phyloP scores from a whole-genome alignment of 2,113 vertebrate species.

The Mormyrus lacerda region DNA sequence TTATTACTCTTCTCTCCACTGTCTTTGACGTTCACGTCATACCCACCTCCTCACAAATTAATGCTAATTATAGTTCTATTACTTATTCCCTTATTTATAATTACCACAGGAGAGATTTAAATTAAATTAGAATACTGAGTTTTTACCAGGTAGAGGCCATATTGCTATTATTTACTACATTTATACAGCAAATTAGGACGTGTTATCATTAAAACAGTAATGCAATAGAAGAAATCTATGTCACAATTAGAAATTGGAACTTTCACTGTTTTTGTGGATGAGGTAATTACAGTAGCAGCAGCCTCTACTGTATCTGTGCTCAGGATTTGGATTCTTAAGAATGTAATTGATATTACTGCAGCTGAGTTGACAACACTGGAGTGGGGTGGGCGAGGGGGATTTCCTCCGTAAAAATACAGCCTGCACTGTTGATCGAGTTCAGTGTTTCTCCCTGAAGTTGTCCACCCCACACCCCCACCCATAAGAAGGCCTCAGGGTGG shows the following conservation, averaged over 20 bases:
- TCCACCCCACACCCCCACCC: background rate
- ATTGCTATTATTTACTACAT: background rate
- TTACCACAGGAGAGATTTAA: background rate
- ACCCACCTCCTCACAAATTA: background rate
- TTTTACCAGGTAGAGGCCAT: background rate
- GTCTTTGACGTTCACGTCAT: background rate
- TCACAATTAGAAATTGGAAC: background rate
- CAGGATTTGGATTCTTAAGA: background rate
- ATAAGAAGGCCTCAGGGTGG: background rate
- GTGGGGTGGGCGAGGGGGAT: background rate
- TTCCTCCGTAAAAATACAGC: background rate
- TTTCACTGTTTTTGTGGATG: background rate
- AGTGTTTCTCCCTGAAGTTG: background rate
- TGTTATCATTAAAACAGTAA: background rate
- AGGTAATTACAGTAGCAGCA: background rate
- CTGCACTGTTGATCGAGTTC: background rate
- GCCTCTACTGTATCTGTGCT: background rate
- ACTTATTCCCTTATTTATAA: background rate
- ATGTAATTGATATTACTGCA: background rate
- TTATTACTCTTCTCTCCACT: background rate
- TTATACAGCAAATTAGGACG: background rate
- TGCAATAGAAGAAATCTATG: conserved; percentile 5
- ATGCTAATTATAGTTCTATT: background rate
- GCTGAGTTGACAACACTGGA: background rate
- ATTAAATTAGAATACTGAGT: background rate